Conservation (phyloP, 2,113 vertebrate species). For the Mesembrinibis cayennensis region DNA sequence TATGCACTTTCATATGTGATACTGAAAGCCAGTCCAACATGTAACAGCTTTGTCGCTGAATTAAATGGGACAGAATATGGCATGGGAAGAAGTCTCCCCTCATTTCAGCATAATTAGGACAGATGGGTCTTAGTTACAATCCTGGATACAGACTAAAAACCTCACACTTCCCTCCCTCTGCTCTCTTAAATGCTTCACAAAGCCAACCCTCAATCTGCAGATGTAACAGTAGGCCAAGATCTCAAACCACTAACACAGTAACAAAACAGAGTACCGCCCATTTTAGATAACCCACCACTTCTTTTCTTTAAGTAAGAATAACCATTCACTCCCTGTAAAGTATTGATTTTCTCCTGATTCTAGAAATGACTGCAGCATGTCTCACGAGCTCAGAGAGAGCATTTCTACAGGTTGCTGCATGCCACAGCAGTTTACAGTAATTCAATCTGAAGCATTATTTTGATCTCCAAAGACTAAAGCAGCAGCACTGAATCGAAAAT, state of each 20-base stretch:
- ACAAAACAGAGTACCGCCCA: not conserved
- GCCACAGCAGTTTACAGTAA: slow-evolving; percentile 32
- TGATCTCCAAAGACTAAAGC: slow-evolving; percentile 35
- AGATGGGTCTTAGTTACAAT: not conserved
- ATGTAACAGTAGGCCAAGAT: not conserved
- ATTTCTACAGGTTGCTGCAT: slow-evolving; percentile 36
- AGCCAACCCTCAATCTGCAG: not conserved
- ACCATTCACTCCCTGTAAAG: not conserved
- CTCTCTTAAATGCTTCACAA: not conserved
- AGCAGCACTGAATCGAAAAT: slow-evolving; percentile 8
- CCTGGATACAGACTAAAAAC: not conserved
- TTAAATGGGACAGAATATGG: not conserved
- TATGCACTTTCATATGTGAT: not conserved
- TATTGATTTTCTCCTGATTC: slow-evolving; percentile 30
- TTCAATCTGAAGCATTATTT: slow-evolving; percentile 36
- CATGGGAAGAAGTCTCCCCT: not conserved
- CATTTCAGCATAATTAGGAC: slow-evolving; percentile 7
- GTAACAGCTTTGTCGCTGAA: not conserved
- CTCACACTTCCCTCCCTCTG: not conserved
- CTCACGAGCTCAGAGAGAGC: not conserved
- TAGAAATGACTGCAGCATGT: slow-evolving; percentile 10
- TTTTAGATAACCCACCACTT: not conserved
- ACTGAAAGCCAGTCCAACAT: not conserved
- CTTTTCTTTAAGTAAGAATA: not conserved
- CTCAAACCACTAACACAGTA: not conserved